Base-by-base conservation (phyloP, 2,888 invertebrate genomes). In the Agriotes lineatus region DNA sequence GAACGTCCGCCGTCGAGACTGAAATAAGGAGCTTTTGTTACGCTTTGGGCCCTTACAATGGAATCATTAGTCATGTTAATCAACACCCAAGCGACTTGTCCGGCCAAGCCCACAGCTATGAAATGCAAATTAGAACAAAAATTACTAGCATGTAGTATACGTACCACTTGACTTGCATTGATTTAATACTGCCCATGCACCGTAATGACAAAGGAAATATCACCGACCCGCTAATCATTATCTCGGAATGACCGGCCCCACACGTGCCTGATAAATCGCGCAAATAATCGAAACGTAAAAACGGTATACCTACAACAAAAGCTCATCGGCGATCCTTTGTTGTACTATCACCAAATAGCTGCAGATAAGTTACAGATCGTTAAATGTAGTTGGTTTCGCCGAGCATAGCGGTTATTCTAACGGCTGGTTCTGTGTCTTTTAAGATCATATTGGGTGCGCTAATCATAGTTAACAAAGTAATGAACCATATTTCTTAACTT, bases 61-160 rank as follows among this genome's bases (percentile, higher is more conserved):
- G 35, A 52, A 20, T 33, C 66, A 69, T 69, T 66, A 66, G 44
- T 66, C 66, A 61, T 69, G 61, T 66, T 60, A 69, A 69, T 66
- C 50, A 69, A 69, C 66, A 69, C 69, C 61, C 54, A 66, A 35
- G 50, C 37, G 10, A 56, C 67, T 59, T 69, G 65, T 61, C 30
- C 18, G 30, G 44, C 58, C 59, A 56, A 66, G 61, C 69, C 69
- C 68, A 68, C 62, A n/a, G 59, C 35, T 68, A 39, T 20, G 42
- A 35, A 48, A 59, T 68, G 68, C 63, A 68, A 68, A 68, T 68
- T 42, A 63, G 50, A 68, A 59, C 50, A 63, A 68, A 52, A 64
- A 52, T 62, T 61, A 39, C 66, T 48, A 59, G 9, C 59, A 59
- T 42, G 33, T 48, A 35, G 44, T 33, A 18, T 18, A 52, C 35